Conservation (phyloP, 1,140 invertebrate species). For the Eumaeus atala region DNA sequence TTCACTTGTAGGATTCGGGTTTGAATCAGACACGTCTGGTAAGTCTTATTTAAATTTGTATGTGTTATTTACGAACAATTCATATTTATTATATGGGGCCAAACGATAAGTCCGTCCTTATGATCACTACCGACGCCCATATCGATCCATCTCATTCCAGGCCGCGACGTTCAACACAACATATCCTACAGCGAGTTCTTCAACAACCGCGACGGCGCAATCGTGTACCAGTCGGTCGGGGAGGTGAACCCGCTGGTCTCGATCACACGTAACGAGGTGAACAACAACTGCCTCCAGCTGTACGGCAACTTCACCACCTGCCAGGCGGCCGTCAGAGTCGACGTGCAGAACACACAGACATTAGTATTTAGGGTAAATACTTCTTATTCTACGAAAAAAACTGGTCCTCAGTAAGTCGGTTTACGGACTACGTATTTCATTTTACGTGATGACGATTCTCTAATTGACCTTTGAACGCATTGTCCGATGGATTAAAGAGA, state of each 20-base stretch:
- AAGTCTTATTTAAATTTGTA: too few relatives aligned
- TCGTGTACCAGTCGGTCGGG: conserved; percentile 91
- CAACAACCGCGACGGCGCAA: conserved; percentile 90
- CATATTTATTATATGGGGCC: too few relatives aligned
- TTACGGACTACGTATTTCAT: too few relatives aligned
- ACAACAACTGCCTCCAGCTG: conserved; percentile 90
- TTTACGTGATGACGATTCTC: too few relatives aligned
- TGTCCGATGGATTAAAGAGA: too few relatives aligned
- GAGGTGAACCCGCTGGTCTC: conserved; percentile 96
- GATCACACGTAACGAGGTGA: conserved; percentile 90
- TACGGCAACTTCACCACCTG: conserved; percentile 97
- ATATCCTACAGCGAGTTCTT: conserved; percentile 89
- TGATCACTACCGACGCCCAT: too few relatives aligned
- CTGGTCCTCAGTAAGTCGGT: too few relatives aligned
- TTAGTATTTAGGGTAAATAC: conserved; percentile 86
- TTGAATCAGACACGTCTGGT: too few relatives aligned
- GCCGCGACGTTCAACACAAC: conserved; percentile 93
- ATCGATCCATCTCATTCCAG: conserved; percentile 79
- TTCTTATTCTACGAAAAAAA: too few relatives aligned
- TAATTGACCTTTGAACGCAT: too few relatives aligned
- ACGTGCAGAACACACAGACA: conserved; percentile 95
- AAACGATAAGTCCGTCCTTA: too few relatives aligned
- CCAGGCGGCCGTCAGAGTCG: conserved; percentile 85
- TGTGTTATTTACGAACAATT: too few relatives aligned
- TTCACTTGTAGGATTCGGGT: not conserved